Base-by-base conservation (phyloP, 2,888 invertebrate genomes). In the Carterocephalus palaemon region DNA sequence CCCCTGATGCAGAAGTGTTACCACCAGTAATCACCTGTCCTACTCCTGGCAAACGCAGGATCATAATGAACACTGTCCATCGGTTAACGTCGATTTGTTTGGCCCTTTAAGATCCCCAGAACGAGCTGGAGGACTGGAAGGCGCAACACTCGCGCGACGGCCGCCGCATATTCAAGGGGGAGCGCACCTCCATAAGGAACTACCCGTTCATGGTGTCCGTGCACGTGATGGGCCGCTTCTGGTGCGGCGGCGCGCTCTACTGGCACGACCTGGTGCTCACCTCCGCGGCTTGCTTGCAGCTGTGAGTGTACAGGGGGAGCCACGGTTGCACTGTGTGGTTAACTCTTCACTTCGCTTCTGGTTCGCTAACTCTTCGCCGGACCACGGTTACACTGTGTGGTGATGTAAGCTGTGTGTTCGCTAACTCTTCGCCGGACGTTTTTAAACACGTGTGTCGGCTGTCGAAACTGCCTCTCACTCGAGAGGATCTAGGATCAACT, bases 201-300 rank as follows among this genome's bases (percentile, higher is more conserved):
- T 85, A 79, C 40, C 82, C 84, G 0, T 86, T 84, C 53, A 79
- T 86, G 78, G 80, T 62, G 0, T 81, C 85, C 0, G 55, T 85
- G 1, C 83, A 84, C 33, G 62, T 85, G 1, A 75, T 82, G 76
- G 80, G 80, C 0, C 54, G 77, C 15, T 85, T 85, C 55, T 85
- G 84, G 84, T 85, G 85, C 45, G 84, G 84, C 0, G 85, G 83
- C 0, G 63, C 59, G 1, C 51, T 85, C 2, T 75, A 80, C 45
- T 75, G 69, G 67, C 56, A 64, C 0, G 85, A 85, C 29, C 42
- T 85, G 13, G 67, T 77, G 5, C 47, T 85, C 1, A 85, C 85
- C 0, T 79, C 84, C 0, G 84, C 84, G 0, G 69, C 85, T 3
- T 85, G 85, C 46, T 56, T 85, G 49, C 85, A 85, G 51, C 47